phyloP scores from a whole-genome alignment of 2,888 invertebrate species.

The Sialis lutaria region DNA sequence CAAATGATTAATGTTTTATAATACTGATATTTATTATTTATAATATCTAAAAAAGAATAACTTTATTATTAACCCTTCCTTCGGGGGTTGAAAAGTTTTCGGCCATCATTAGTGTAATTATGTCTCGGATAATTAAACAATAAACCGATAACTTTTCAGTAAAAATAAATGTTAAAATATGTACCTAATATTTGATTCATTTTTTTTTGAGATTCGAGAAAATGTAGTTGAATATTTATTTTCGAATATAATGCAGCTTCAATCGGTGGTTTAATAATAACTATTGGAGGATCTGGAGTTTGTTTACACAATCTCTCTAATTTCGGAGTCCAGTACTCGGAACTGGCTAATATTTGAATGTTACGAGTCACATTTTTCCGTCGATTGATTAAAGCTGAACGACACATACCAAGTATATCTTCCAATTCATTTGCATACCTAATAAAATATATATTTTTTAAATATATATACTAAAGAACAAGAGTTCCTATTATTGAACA shows the following conservation, averaged over 20 bases:
- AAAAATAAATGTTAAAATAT: too few species aligned
- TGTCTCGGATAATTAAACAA: too few species aligned
- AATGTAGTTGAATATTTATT: slow-evolving; percentile 2
- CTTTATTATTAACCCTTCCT: not conserved
- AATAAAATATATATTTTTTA: not conserved
- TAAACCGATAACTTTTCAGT: too few species aligned
- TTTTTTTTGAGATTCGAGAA: slow-evolving; percentile 1
- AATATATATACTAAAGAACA: not conserved
- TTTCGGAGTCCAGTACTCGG: not conserved
- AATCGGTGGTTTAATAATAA: not conserved
- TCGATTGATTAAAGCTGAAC: not conserved
- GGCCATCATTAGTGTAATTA: too few species aligned
- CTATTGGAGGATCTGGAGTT: not conserved
- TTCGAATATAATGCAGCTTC: slow-evolving; percentile 3
- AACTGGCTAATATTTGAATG: not conserved
- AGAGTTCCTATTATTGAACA: too few species aligned
- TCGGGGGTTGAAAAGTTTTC: too few species aligned
- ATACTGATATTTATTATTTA: not conserved
- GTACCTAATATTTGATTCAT: not conserved
- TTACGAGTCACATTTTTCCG: not conserved
- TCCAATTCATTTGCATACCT: not conserved
- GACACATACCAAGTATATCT: not conserved
- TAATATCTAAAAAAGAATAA: slow-evolving; percentile 2
- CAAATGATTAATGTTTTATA: slow-evolving; percentile 1
- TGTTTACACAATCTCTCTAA: slow-evolving; percentile 1